Evolutionary conservation across 2,888 invertebrate species (phyloP).

Genomic region (Erebia aethiops): DNA sequence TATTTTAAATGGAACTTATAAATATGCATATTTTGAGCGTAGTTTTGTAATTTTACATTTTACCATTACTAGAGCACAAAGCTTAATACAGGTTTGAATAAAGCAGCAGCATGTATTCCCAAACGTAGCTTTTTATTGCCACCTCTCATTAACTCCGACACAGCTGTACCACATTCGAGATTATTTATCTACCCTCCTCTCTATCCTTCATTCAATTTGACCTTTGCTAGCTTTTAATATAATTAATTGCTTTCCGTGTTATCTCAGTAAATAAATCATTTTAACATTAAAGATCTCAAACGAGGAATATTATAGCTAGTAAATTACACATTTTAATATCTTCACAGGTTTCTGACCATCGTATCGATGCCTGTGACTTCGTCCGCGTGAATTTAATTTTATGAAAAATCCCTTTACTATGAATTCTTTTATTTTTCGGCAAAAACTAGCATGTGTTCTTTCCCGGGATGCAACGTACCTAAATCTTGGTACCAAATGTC

Average conservation of each 20-base stretch:
- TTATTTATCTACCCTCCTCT: constrained; percentile 36
- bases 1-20: too few relatives aligned
- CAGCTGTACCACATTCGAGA: constrained; percentile 34
- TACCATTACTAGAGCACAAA: constrained; percentile 2
- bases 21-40: not conserved
- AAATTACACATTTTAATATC: not conserved
- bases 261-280: constrained; percentile 28
- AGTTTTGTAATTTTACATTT: constrained; percentile 5
- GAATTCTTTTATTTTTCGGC: too few relatives aligned
- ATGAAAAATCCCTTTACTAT: too few relatives aligned
- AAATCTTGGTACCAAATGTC: too few relatives aligned
- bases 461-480: too few relatives aligned
- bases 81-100: constrained; percentile 16
- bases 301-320: not conserved
- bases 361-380: not conserved
- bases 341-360: not conserved
- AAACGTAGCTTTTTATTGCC: constrained; percentile 31
- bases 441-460: too few relatives aligned
- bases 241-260: constrained; percentile 30
- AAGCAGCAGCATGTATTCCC: constrained; percentile 15
- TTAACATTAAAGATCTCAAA: constrained; percentile 11
- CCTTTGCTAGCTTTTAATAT: constrained; percentile 37
- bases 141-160: constrained; percentile 34
- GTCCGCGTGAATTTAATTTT: too few relatives aligned
- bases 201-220: constrained; percentile 38